phyloP scores from a whole-genome alignment of 2,797 vertebrate genomes.

The Leucoraja ocellata region DNA sequence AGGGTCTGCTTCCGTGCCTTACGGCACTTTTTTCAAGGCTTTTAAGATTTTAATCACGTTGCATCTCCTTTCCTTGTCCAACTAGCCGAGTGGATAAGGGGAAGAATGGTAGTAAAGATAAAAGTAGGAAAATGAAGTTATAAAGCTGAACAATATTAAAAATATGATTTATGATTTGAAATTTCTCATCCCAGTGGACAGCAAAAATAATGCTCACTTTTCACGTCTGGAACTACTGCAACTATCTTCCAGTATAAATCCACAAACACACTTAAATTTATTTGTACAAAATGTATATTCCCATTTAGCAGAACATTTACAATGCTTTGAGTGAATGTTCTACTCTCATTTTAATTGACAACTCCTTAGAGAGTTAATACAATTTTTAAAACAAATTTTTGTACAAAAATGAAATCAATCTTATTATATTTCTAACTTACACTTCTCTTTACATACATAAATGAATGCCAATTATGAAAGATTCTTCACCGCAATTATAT shows the following conservation, averaged over 20 bases:
- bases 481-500: neutral
- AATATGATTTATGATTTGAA: too few species aligned
- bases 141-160: too few species aligned
- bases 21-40: too few species aligned
- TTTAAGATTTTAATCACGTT: too few species aligned
- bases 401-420: neutral
- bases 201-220: neutral
- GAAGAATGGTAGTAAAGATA: too few species aligned
- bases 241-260: neutral
- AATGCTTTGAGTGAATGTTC: too few species aligned
- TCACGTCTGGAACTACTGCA: neutral
- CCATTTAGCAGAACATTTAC: neutral
- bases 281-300: neutral
- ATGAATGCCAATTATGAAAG: neutral
- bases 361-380: neutral
- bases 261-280: neutral
- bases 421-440: neutral
- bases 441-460: neutral
- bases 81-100: too few species aligned
- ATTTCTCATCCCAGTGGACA: too few species aligned
- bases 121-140: too few species aligned
- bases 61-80: too few species aligned
- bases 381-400: neutral
- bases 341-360: neutral
- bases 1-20: too few species aligned